Conservation (phyloP, 2,888 invertebrate species). For the Pardosa pseudoannulata region DNA sequence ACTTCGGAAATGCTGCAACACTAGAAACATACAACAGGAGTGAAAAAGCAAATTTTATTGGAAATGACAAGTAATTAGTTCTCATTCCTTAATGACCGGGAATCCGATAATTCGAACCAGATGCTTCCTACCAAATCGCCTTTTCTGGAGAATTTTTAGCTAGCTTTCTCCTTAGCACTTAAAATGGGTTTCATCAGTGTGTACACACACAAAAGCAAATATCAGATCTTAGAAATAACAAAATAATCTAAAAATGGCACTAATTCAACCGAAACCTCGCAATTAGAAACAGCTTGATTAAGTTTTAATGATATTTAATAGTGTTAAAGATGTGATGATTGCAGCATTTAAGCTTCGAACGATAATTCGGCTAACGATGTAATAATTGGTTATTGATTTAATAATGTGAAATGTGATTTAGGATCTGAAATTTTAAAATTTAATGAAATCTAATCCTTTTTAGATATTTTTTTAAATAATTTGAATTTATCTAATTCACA, state of each 20-base stretch:
- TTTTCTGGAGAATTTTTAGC: neutral
- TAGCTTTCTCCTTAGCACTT: too few species aligned
- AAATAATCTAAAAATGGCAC: neutral
- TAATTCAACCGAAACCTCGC: neutral
- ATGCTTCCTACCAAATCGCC: conserved; percentile 17
- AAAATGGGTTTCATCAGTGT: too few species aligned
- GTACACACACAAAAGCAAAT: neutral
- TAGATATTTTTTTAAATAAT: too few species aligned
- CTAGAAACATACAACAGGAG: too few species aligned
- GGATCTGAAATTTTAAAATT: too few species aligned
- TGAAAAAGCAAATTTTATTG: neutral
- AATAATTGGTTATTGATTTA: conserved; percentile 5
- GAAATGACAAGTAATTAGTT: conserved; percentile 33
- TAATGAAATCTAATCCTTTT: neutral
- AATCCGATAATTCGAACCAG: conserved; percentile 31
- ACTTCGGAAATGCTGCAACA: too few species aligned
- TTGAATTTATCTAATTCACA: too few species aligned
- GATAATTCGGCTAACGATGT: neutral
- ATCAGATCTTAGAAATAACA: neutral
- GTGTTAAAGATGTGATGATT: conserved; percentile 4
- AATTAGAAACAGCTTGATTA: neutral
- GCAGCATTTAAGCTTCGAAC: neutral
- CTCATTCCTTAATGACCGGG: conserved; percentile 26
- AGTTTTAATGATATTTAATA: neutral
- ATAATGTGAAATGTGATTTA: too few species aligned